Evolutionary conservation across 2,113 vertebrate species (phyloP), one percentile per base, ranked within the genome.

Genomic region (Pollachius pollachius): DNA sequence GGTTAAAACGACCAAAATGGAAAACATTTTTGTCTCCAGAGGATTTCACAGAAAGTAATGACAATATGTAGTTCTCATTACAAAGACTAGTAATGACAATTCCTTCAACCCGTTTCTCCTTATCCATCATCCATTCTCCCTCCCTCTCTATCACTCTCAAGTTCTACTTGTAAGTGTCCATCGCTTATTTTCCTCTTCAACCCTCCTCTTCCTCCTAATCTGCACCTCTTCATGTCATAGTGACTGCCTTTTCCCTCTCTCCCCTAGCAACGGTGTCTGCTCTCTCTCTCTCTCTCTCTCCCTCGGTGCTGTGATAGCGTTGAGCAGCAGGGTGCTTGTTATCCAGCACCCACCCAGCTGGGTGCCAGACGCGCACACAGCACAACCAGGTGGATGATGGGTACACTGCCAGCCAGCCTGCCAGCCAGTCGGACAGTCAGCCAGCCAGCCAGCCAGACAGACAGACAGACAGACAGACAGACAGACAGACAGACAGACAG

Each of bases 271-370:
- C 30, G 8, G 41, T 48, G 41, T 48, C 41, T 9, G 1, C 41
- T 48, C 41, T 34, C 4, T 23, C 37, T 11, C 4, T 23, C 37
- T 11, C 37, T 41, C 37, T 34, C 41, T 21, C 61, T 30, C 19
- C 62, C 54, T 57, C 2, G 68, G 67, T 63, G 41, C 41, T 13
- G 63, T 62, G 30, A 41, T 72, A 83, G 81, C 65, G 61, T 74
- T 71, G 68, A 63, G 86, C 85, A 86, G 84, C 69, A 21, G 72
- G 77, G 79, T 80, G 82, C 86, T 85, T 82, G 82, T 89, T 91
- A 90, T 86, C 86, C 80, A 76, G 83, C 77, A 87, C 77, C 80
- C 77, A 84, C 79, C 83, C 78, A 85, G 84, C 41, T 48, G 88
- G 87, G 83, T 71, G 79, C 77, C 62, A 41, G 72, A 81, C 81